These are phyloP conservation scores for Nemotelus nigrinus DNA, from an alignment of 2,888 invertebrate genomes.

Conservation along the genomic window DNA sequence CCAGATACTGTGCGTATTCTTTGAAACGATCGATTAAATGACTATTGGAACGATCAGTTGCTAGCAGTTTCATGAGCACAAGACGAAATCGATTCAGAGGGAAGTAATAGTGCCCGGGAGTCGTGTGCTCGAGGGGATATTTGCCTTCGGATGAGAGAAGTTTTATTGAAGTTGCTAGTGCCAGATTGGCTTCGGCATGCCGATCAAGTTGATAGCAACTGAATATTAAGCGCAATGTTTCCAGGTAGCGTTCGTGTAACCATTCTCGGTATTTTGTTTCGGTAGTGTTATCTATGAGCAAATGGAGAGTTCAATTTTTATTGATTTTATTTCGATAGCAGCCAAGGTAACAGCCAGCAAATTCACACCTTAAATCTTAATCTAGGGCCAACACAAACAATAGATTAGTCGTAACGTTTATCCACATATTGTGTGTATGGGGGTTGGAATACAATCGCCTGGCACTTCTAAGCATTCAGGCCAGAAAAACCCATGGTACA, in stretches of 20 bases:
- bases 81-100: slow-evolving; percentile 75
- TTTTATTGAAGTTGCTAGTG: slow-evolving; percentile 78
- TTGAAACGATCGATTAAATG: slow-evolving; percentile 75
- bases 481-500: too few relatives aligned
- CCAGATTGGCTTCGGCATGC: slow-evolving; percentile 69
- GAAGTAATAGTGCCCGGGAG: slow-evolving; percentile 69
- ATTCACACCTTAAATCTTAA: too few relatives aligned
- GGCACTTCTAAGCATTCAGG: too few relatives aligned
- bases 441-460: too few relatives aligned
- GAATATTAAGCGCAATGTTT: slow-evolving; percentile 70
- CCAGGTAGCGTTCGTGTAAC: slow-evolving; percentile 76
- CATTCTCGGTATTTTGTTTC: slow-evolving; percentile 75
- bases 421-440: too few relatives aligned
- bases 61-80: slow-evolving; percentile 73
- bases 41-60: slow-evolving; percentile 70
- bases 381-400: too few relatives aligned
- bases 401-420: too few relatives aligned
- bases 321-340: too few relatives aligned
- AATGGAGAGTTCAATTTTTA: slow-evolving; percentile 1
- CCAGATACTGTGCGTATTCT: slow-evolving; percentile 78
- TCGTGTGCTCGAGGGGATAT: slow-evolving; percentile 68
- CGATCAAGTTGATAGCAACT: slow-evolving; percentile 69
- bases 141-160: slow-evolving; percentile 78
- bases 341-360: too few relatives aligned
- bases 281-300: slow-evolving; percentile 65